Conservation (phyloP, 2,113 vertebrate genomes). For the Scopus umbretta region DNA sequence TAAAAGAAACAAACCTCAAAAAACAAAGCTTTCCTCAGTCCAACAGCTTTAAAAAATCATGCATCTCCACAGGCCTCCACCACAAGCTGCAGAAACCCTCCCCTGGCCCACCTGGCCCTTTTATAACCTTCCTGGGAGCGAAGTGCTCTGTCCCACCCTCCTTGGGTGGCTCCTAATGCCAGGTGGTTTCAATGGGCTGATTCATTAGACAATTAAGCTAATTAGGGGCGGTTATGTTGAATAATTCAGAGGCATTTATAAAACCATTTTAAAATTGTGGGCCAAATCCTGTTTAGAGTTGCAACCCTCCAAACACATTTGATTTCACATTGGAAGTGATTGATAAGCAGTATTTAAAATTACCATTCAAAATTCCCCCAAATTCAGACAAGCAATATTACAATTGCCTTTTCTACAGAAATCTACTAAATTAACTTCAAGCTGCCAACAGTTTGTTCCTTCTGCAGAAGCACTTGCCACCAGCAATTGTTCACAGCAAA, state of each 20-base stretch:
- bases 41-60: fast-evolving
- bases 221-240: background rate
- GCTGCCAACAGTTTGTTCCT: background rate
- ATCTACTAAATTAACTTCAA: background rate
- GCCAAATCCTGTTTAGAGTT: background rate
- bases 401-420: background rate
- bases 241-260: background rate
- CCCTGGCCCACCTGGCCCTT: fast-evolving
- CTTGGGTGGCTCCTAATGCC: fast-evolving
- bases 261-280: background rate
- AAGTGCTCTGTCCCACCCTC: fast-evolving
- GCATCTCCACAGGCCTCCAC: fast-evolving
- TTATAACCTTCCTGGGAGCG: background rate
- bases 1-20: background rate
- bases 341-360: no score
- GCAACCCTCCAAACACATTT: background rate
- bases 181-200: background rate
- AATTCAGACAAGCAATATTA: no score
- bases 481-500: background rate
- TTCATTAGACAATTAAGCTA: background rate
- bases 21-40: background rate
- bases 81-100: fast-evolving
- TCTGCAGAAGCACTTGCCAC: background rate
- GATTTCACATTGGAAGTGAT: fast-evolving
- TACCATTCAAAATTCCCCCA: fast-evolving